Base-by-base conservation (phyloP, 2,797 vertebrate species). In the Gadopsis bispinosus region DNA sequence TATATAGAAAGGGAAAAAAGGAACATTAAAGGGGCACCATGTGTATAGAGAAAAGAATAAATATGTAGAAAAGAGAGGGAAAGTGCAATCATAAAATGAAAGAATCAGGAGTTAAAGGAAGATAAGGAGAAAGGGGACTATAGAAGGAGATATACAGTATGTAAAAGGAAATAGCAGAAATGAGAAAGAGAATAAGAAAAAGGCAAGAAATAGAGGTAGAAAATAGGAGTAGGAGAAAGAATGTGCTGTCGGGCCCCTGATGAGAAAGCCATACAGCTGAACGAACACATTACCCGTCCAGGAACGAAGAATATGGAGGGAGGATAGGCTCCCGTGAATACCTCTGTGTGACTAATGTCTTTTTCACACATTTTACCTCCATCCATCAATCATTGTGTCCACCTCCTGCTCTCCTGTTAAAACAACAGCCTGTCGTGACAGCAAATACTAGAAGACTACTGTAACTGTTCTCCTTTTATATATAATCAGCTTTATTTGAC, bases 311-410 rank as follows among this genome's bases (percentile, higher is more conserved):
- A 63, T 51, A 77, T 4, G 68, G 66, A 63, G 54, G 55, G 48
- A 31, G 41, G 35, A 51, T 51, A 29, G 73, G 74, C 83, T 88
- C 83, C 75, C 16, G 79, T 70, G 73, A 87, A 90, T 87, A 84
- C 91, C 82, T 90, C 87, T 65, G 87, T 89, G 84, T 91, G 90
- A 94, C 94, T 93, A 93, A 95, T 94, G 91, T 88, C 88, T 94
- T 94, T 92, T 94, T 95, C 93, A 95, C 94, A 95, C 93, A 84
- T 91, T 91, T 80, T 83, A 80, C 78, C 86, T 83, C 88, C 81
- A 82, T 83, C 87, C 79, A 90, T 94, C 89, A 79, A 91, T 94
- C 90, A 93, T 65, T 66, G 83, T 87, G 87, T 91, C 89, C 87
- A 80, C 86, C 83, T 88, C 74, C 84, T 51, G 83, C 81, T 75